These are phyloP conservation scores for Acanthosepion pharaonis DNA, from an alignment of 2,888 invertebrate species.

Conservation along the genomic window DNA sequence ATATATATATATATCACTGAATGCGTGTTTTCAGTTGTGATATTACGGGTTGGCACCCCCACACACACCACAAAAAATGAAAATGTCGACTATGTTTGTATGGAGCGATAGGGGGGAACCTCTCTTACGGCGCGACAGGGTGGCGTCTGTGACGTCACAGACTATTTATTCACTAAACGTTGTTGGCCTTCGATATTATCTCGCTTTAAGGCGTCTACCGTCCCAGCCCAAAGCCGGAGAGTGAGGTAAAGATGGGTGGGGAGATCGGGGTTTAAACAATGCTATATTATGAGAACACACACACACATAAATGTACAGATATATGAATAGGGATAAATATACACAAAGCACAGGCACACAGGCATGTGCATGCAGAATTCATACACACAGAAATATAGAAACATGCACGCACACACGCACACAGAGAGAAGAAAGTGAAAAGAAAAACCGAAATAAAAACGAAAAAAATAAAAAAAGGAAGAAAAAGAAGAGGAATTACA, in stretches of 20 bases:
- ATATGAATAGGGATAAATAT: too few species aligned
- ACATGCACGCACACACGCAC: too few species aligned
- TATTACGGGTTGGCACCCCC: background rate
- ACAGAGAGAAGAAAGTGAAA: too few species aligned
- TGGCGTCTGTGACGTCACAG: slow-evolving; percentile 33
- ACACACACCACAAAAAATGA: too few species aligned
- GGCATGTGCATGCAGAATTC: background rate
- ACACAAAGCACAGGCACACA: too few species aligned
- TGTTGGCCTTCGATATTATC: background rate
- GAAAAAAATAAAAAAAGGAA: too few species aligned
- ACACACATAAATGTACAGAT: background rate
- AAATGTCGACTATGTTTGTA: background rate
- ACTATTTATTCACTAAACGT: background rate
- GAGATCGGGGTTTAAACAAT: background rate
- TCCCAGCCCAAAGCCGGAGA: background rate
- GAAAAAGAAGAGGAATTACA: too few species aligned
- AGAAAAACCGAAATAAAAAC: too few species aligned
- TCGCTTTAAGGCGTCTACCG: background rate
- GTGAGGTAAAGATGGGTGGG: background rate
- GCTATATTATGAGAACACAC: background rate
- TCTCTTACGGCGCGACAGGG: background rate
- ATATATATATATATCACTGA: background rate
- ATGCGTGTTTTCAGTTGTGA: background rate
- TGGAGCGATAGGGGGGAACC: background rate
- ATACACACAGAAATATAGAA: background rate